Evolutionary conservation across 53 echinoderm and acorn worm genomes (phyloP), one percentile per base, ranked within the genome.

Genomic region (Paracentrotus lividus): DNA sequence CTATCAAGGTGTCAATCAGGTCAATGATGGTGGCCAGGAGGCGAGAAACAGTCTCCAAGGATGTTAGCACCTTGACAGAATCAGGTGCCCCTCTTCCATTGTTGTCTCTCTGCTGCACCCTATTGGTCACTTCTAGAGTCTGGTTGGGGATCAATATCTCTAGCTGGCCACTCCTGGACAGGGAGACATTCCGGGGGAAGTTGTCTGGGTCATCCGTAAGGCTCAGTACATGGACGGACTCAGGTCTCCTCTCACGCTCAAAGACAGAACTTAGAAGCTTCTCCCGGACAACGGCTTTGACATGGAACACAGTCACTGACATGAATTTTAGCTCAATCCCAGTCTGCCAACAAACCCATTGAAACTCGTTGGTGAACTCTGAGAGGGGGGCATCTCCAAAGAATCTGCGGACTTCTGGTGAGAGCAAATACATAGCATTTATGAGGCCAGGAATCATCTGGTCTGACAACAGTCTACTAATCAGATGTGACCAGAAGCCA

Each of bases 291-390:
- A 99, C 94, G 47, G 97, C 97, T 92, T 96, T 97, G 54, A 99
- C 94, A 52, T 99, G 95, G 85, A 99, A 97, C 85, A 99, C 94
- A 27, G 96, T 97, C 52, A 95, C 95, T n/a, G 95, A 94, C 36
- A 96, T 95, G 95, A 97, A 96, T 31, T 94, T 95, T 59, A 99
- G 93, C 52, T 99, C 97, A 8, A 99, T 93, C 10, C 99, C 99
- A 0, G 99, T 96, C 94, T 99, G 99, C 99, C 99, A 99, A 85
- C 97, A 96, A 16, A 95, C 94, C 99, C 99, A 99, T 88, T 96
- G 87, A 64, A 94, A 96, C 90, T 94, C 95, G 7, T 90, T 78
- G 60, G 66, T 85, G 86, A 97, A 88, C 6, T 95, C 95, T 0
- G 96, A 29, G 15, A 97, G 75, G 9, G 94, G 94, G 0, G 65